Base-by-base conservation (phyloP, 2,113 vertebrate genomes). In the Planiliza haematocheilus region DNA sequence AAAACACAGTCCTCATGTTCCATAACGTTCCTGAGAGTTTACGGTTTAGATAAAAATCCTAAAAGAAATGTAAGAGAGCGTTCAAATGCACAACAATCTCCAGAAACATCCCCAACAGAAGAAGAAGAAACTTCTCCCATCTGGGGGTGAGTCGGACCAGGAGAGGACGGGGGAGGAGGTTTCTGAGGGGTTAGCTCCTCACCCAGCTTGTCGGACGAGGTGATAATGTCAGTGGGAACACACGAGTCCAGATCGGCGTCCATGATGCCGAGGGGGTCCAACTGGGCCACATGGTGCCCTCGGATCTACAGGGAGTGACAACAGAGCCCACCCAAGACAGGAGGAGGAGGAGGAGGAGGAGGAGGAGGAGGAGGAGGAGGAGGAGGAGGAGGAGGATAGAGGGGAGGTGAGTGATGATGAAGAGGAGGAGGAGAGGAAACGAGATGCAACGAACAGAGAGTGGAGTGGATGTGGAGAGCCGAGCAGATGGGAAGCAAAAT, bases 261-360 rank as follows among this genome's bases (percentile, higher is more conserved):
- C 97, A 99, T 96, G 94, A 99, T 99, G 93, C 98, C 98, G 88
- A 99, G 95, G 61, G 98, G 98, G 93, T 99, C 98, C 95, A 99
- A 95, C 90, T 99, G 97, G 90, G 98, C 97, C 94, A 99, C 97
- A 92, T 99, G 97, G 91, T 99, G 98, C 94, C 97, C 98, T 88
- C 98, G 98, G 91, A 99, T 99, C 98, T 99, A 97, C 83, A 95
- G 84, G 82, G 73, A 66, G 80, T 1, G 74, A 86, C 72, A 83
- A 87, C 55, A 85, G 77, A 87, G 62, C 85, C 85, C 89, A 90
- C 86, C 85, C 67, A 11, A 64, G 75, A 66, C 7, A 70, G 59
- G 57, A 65, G 76, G 70, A 56, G 58, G 49, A 37, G 13, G 56
- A 61, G 63, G 36, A 52, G 48, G 30, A 43, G 34, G 24, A 50